Evolutionary conservation across 2,888 invertebrate genomes (phyloP).

Genomic region (Neoascia interrupta): DNA sequence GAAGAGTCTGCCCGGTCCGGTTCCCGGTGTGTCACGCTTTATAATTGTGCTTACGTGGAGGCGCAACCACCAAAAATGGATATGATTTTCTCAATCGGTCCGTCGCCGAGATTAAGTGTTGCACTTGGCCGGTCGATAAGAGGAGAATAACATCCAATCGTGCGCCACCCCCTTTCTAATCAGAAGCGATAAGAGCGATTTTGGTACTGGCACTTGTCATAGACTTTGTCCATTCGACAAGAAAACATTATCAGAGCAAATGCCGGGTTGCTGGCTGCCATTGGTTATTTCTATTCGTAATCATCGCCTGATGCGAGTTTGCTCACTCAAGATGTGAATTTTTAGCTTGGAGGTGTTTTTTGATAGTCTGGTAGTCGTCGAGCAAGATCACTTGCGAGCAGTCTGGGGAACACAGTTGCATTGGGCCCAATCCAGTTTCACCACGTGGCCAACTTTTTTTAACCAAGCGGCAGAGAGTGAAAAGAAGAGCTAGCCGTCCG

Average conservation of each 20-base stretch:
- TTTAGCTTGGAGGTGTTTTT: neutral
- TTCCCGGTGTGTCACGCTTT: slow-evolving; percentile 44
- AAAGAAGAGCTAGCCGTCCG: neutral
- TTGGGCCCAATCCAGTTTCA: slow-evolving; percentile 34
- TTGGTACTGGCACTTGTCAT: neutral
- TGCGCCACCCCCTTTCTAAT: slow-evolving; percentile 1
- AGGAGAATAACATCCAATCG: neutral
- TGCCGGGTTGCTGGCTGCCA: slow-evolving; percentile 32
- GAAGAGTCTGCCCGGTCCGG: slow-evolving; percentile 45
- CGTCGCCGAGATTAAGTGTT: neutral
- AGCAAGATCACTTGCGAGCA: too few relatives aligned
- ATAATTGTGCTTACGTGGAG: slow-evolving; percentile 60
- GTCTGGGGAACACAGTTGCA: neutral
- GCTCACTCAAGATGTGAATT: neutral
- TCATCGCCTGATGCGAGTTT: slow-evolving; percentile 17
- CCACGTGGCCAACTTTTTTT: slow-evolving; percentile 50
- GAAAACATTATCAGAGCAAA: slow-evolving; percentile 28
- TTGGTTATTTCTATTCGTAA: neutral
- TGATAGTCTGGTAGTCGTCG: too few relatives aligned
- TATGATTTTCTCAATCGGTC: slow-evolving; percentile 14
- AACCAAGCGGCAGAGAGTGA: too few relatives aligned
- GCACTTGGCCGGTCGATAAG: slow-evolving; percentile 13
- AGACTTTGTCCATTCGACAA: slow-evolving; percentile 38
- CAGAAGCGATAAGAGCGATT: slow-evolving; percentile 25
- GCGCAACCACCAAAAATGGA: slow-evolving; percentile 22